Percentiles rank a stretch among this genome's conserved stretches.
Evolutionary conservation across 2,888 invertebrate genomes (phyloP).

Genomic region (Sarcophaga rosellei): DNA sequence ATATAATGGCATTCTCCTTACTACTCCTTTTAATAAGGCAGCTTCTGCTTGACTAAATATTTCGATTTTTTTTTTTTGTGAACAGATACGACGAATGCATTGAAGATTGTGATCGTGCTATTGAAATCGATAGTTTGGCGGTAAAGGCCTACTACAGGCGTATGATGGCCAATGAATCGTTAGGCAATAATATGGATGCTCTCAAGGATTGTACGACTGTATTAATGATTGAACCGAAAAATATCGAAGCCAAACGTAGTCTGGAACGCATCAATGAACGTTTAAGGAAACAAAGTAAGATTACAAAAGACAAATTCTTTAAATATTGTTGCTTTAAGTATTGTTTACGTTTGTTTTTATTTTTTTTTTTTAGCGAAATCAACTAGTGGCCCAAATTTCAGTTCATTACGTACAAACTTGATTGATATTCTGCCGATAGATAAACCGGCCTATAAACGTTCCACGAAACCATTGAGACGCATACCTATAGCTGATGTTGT

Average conservation of each 20-base stretch:
- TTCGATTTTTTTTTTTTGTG: no score
- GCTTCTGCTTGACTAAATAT: no score
- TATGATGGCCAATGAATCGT: slow-evolving; percentile 87
- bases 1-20: no score
- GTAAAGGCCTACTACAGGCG: slow-evolving; percentile 93
- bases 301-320: no score
- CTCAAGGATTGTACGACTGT: slow-evolving; percentile 87
- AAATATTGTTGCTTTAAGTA: no score
- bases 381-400: slow-evolving; percentile 75
- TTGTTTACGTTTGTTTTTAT: no score
- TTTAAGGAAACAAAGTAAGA: slow-evolving; percentile 75
- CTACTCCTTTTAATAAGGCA: no score
- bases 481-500: slow-evolving; percentile 77
- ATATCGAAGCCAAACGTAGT: slow-evolving; percentile 85
- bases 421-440: slow-evolving; percentile 76
- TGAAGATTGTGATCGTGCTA: slow-evolving; percentile 90
- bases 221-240: slow-evolving; percentile 89
- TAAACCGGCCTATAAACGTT: slow-evolving; percentile 78
- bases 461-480: slow-evolving; percentile 76
- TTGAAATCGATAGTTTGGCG: slow-evolving; percentile 89
- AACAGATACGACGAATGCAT: slow-evolving; percentile 76
- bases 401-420: slow-evolving; percentile 70
- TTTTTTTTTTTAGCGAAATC: no score
- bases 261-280: slow-evolving; percentile 77
- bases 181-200: slow-evolving; percentile 88